Base-by-base conservation (phyloP, 1,140 invertebrate species). In the Drosophila teissieri region DNA sequence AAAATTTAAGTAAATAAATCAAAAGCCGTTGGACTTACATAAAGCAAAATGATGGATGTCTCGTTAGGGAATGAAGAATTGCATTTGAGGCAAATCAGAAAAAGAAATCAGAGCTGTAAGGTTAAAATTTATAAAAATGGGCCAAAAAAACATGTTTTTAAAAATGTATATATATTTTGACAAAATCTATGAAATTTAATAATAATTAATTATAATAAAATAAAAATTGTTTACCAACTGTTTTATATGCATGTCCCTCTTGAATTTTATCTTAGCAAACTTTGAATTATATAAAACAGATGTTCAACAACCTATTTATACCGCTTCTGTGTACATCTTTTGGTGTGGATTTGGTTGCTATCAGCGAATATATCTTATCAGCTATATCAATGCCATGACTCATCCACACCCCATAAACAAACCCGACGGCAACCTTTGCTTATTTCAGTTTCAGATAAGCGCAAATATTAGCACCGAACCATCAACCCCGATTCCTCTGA, bases 381-480 rank as follows among this genome's bases (percentile, higher is more conserved):
- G 36, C 39, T 19, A 24, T 64, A 74, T 56, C 53, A 76, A 39
- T 42, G 70, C 34, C 36, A 76, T 76, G 73, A 77, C 37, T 76
- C 73, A 76, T 39, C 12, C 54, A 46, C 37, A 27, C 54, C 27
- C 10, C 14, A 17, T 40, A 69, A 49, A 72, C 44, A 63, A 61
- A 17, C 44, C 49, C 14, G 15, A 31, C 37, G 17, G 22, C 31
- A 54, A 27, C n/a, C 46, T 55, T 36, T 24, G 24, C 39, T 10
- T 58, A 77, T 78, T 82, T 67, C 64, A 72, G 61, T 72, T 86
- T 51, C 78, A 75, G 69, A 54, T 70, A 56, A 78, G 58, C 82
- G 72, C 72, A 86, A 86, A 88, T 88, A 86, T 86, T 79, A 79
- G 67, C 79, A 83, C 62, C 60, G 58, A 76, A 46, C 63, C 54